Evolutionary conservation across 1,140 invertebrate species (phyloP).

Genomic region (Drosophila biarmipes): DNA sequence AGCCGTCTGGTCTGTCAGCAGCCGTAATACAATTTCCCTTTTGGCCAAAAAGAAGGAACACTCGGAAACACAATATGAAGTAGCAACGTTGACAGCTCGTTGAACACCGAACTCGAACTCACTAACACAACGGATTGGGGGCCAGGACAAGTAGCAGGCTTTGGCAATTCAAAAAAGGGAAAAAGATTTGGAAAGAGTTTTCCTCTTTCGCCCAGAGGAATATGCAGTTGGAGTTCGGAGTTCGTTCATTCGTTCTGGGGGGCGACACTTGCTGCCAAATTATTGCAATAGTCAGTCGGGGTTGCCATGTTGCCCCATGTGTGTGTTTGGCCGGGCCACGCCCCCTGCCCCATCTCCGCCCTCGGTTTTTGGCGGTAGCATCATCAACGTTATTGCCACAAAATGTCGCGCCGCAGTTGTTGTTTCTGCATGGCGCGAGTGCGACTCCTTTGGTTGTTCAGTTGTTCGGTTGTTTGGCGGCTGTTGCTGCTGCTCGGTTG

Average conservation of each 20-base stretch:
- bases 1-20: constrained; percentile 12
- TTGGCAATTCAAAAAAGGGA: constrained; percentile 19
- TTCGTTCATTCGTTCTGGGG: constrained; percentile 24
- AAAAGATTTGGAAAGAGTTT: background rate
- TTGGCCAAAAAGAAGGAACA: constrained; percentile 7
- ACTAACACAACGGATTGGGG: constrained; percentile 7
- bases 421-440: constrained; percentile 10
- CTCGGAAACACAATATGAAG: constrained; percentile 45
- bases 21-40: constrained; percentile 28
- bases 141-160: constrained; percentile 24
- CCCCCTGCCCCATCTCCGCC: background rate
- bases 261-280: constrained; percentile 71
- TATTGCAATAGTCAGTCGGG: constrained; percentile 62
- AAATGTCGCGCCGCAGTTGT: constrained; percentile 71
- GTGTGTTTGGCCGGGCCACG: constrained; percentile 26
- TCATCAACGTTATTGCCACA: constrained; percentile 74
- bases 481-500: constrained; percentile 48
- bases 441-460: constrained; percentile 26
- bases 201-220: constrained; percentile 12
- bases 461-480: constrained; percentile 10
- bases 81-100: constrained; percentile 60
- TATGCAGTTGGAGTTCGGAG: constrained; percentile 18
- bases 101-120: constrained; percentile 42
- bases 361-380: constrained; percentile 15
- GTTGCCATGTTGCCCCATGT: constrained; percentile 49